Conservation (phyloP, 2,888 invertebrate genomes). For the Mallateleia sp. region DNA sequence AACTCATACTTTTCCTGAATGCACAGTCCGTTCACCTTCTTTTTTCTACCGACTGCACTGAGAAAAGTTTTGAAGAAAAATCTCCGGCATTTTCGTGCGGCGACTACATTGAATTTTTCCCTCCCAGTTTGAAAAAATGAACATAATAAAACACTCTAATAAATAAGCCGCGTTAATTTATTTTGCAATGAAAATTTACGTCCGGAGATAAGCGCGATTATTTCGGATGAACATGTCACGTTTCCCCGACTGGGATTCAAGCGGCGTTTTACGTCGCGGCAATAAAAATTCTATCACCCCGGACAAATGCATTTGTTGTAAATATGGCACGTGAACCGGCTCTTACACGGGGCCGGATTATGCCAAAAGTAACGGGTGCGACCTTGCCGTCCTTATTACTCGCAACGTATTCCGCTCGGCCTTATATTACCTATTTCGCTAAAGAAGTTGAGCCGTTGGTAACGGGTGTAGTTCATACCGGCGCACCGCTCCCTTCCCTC, state of each 20-base stretch:
- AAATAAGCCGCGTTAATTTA: conserved; percentile 4
- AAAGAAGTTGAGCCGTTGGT: conserved; percentile 62
- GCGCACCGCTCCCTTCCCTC: conserved; percentile 41
- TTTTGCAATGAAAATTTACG: conserved; percentile 21
- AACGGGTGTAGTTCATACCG: conserved; percentile 68
- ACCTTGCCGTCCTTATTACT: conserved; percentile 84
- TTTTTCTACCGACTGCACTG: conserved; percentile 19
- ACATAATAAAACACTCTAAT: conserved; percentile 12
- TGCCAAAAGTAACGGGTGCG: conserved; percentile 86
- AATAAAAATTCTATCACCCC: conserved; percentile 60
- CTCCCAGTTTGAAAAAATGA: conserved; percentile 15
- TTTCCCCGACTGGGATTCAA: conserved; percentile 35
- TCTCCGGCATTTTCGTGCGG: conserved; percentile 15
- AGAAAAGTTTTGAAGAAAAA: conserved; percentile 36
- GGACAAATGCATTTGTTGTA: conserved; percentile 61
- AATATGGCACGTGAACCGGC: conserved; percentile 41
- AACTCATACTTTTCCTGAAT: conserved; percentile 34
- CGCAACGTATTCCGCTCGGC: conserved; percentile 83
- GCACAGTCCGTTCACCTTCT: not conserved
- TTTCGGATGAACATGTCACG: conserved; percentile 12
- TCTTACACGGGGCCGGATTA: conserved; percentile 65
- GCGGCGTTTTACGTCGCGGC: conserved; percentile 12
- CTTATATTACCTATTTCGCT: conserved; percentile 82
- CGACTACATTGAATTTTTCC: conserved; percentile 37
- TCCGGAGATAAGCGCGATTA: not conserved